Percentiles rank a stretch among this genome's conserved stretches.
phyloP scores from a whole-genome alignment of 2,888 invertebrate species.

The Patella caerulea region DNA sequence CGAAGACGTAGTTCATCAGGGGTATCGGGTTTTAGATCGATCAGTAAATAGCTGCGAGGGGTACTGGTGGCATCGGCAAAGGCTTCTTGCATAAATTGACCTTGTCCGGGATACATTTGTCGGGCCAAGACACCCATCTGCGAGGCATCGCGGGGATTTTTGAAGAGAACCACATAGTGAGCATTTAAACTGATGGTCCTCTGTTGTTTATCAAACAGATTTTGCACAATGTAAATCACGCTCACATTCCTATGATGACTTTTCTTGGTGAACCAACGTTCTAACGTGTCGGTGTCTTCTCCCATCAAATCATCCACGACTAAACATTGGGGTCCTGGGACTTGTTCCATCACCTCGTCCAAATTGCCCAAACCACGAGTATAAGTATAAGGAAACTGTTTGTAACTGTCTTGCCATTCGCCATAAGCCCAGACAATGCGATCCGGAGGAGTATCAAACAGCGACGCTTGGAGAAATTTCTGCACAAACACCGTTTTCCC shows the following conservation, averaged over 20 bases:
- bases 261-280: slow-evolving; percentile 5
- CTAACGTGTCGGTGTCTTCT: neutral
- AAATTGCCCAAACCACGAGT: neutral
- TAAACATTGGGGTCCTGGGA: neutral
- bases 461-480: neutral
- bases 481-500: neutral
- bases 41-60: neutral
- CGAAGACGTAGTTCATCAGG: neutral
- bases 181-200: slow-evolving; percentile 17
- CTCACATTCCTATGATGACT: slow-evolving; percentile 20
- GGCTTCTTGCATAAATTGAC: slow-evolving; percentile 4
- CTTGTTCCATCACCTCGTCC: neutral
- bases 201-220: slow-evolving; percentile 13
- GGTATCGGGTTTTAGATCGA: slow-evolving; percentile 4
- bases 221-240: slow-evolving; percentile 15
- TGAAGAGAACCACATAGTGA: slow-evolving; percentile 17
- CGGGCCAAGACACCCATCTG: neutral
- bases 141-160: too few species aligned
- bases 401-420: neutral
- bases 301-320: slow-evolving; percentile 14
- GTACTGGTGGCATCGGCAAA: neutral
- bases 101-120: neutral
- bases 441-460: neutral
- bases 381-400: neutral
- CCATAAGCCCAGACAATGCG: neutral